A percentile compares a stretch with the other conserved stretches of the same genome.
Conservation (phyloP, 2,113 vertebrate genomes). For the Oenanthe oenanthe region DNA sequence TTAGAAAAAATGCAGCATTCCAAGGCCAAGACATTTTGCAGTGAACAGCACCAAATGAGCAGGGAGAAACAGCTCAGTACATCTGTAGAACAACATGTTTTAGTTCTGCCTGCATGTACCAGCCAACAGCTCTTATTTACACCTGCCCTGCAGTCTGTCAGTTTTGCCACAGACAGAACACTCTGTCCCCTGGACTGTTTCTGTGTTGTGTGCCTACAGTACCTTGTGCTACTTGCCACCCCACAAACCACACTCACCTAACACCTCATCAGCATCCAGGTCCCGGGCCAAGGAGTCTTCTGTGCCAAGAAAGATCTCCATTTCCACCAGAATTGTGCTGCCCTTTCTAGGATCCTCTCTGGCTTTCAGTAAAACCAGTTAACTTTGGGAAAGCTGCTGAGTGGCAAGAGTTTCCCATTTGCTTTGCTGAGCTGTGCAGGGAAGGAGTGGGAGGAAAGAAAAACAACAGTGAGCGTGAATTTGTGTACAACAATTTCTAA, state of each 20-base stretch:
- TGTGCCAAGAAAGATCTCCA: background rate
- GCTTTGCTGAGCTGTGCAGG: background rate
- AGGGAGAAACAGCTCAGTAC: background rate
- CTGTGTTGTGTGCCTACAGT: background rate
- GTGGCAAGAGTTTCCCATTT: background rate
- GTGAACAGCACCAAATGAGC: background rate
- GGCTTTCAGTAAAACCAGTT: background rate
- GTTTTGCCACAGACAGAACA: background rate
- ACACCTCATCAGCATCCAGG: background rate
- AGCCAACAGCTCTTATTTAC: background rate
- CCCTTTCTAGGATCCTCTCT: background rate
- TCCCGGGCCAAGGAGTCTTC: background rate
- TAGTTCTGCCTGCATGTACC: background rate
- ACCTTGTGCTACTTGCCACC: background rate
- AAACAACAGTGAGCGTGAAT: background rate
- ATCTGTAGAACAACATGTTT: background rate
- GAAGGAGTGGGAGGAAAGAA: background rate
- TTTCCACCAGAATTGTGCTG: background rate
- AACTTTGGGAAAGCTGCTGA: background rate
- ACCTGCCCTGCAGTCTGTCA: background rate
- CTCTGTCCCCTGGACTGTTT: fast-evolving
- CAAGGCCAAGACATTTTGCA: background rate
- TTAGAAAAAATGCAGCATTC: background rate
- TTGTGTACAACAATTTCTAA: background rate
- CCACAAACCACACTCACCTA: background rate